Conservation (phyloP, 2,888 invertebrate genomes). For the Acanthococcus lagerstroemiae region DNA sequence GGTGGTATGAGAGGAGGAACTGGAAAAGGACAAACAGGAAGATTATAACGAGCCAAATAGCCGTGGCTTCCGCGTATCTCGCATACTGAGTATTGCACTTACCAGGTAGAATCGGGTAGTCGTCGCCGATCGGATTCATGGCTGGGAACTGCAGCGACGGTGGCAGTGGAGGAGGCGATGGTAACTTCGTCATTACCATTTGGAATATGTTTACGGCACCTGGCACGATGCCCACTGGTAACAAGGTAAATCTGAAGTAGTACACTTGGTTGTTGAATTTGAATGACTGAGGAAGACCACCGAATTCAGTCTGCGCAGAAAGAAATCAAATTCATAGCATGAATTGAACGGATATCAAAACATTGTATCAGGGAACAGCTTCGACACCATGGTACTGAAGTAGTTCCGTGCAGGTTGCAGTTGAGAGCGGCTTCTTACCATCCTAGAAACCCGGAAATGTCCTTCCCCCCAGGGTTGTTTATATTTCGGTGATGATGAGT, state of each 20-base stretch:
- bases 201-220: slow-evolving; percentile 59
- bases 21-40: too few relatives aligned
- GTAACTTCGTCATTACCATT: slow-evolving; percentile 51
- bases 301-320: slow-evolving; percentile 58
- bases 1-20: background rate
- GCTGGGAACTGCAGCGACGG: slow-evolving; percentile 11
- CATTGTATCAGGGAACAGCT: too few relatives aligned
- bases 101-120: background rate
- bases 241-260: slow-evolving; percentile 65
- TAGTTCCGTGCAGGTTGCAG: too few relatives aligned
- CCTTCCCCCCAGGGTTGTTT: too few relatives aligned
- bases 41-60: too few relatives aligned
- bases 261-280: slow-evolving; percentile 63
- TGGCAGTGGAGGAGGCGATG: slow-evolving; percentile 22
- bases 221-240: slow-evolving; percentile 62
- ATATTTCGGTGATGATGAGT: too few relatives aligned
- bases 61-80: too few relatives aligned
- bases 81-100: too few relatives aligned
- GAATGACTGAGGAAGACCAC: slow-evolving; percentile 71
- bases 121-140: background rate
- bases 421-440: too few relatives aligned
- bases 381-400: too few relatives aligned
- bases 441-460: too few relatives aligned
- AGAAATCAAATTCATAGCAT: background rate
- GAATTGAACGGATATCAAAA: too few relatives aligned